These are phyloP conservation scores for Nerophis ophidion DNA, from an alignment of 2,113 vertebrate genomes.

Conservation along the genomic window DNA sequence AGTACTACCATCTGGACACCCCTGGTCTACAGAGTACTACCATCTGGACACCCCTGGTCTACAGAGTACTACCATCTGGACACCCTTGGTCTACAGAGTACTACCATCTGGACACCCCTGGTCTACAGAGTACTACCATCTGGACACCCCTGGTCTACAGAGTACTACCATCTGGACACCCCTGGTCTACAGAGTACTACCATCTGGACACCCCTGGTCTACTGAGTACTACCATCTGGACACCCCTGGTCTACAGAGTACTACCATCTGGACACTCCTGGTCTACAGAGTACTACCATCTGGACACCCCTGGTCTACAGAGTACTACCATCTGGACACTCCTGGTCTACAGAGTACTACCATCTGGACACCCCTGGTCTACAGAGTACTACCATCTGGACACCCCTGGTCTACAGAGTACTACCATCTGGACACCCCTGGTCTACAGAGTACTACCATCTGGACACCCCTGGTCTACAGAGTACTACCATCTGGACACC, in stretches of 20 bases:
- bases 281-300: too few species aligned
- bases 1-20: neutral
- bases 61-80: neutral
- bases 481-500: neutral
- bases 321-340: neutral
- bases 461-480: neutral
- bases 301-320: neutral
- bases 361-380: neutral
- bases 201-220: neutral
- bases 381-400: neutral
- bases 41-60: neutral
- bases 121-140: too few species aligned
- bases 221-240: neutral
- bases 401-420: too few species aligned
- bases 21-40: too few species aligned
- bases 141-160: neutral
- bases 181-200: too few species aligned
- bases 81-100: too few species aligned
- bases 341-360: too few species aligned
- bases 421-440: neutral
- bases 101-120: neutral
- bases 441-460: too few species aligned
- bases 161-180: neutral
- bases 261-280: neutral
- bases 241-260: too few species aligned